Percentiles rank a stretch among this genome's conserved stretches.
phyloP scores from a whole-genome alignment of 2,113 vertebrate genomes.

The Takifugu bimaculatus region DNA sequence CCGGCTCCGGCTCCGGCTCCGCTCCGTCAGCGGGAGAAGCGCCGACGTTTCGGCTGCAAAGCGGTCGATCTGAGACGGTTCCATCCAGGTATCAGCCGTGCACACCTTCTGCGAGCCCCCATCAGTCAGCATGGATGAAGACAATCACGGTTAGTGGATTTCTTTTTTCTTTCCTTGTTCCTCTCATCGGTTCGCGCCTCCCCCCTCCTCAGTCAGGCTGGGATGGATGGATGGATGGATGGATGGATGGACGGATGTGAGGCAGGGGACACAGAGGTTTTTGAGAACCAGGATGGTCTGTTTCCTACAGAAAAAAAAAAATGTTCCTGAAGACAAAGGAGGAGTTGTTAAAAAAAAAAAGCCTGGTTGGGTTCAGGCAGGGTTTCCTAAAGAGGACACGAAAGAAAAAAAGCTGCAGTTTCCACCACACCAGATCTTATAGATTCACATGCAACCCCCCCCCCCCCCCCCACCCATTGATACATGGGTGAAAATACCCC shows the following conservation, averaged over 20 bases:
- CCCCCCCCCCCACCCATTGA: no score
- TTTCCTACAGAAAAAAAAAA: no score
- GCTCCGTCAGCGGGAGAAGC: slow-evolving; percentile 4
- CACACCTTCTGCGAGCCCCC: slow-evolving; percentile 34
- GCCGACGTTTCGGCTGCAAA: background rate
- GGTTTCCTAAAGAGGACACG: no score
- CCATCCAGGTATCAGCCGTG: slow-evolving; percentile 12
- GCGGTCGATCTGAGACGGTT: background rate
- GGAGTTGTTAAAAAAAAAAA: no score
- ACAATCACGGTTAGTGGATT: slow-evolving; percentile 69
- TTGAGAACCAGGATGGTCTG: slow-evolving; percentile 10
- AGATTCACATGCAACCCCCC: no score
- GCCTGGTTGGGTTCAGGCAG: no score
- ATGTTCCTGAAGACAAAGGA: no score
- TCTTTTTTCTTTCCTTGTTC: slow-evolving; percentile 5
- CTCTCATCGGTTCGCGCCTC: background rate
- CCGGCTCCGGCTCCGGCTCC: slow-evolving; percentile 6
- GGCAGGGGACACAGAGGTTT: slow-evolving; percentile 17
- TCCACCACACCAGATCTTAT: no score
- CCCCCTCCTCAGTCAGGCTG: slow-evolving; percentile 5
- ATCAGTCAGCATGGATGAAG: slow-evolving; percentile 70
- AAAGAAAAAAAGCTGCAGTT: no score
- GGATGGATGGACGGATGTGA: slow-evolving; percentile 24
- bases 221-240: slow-evolving; percentile 20
- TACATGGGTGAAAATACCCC: no score